These are phyloP conservation scores for Anarrhichthys ocellatus DNA, from an alignment of 2,113 vertebrate genomes.

Conservation along the genomic window DNA sequence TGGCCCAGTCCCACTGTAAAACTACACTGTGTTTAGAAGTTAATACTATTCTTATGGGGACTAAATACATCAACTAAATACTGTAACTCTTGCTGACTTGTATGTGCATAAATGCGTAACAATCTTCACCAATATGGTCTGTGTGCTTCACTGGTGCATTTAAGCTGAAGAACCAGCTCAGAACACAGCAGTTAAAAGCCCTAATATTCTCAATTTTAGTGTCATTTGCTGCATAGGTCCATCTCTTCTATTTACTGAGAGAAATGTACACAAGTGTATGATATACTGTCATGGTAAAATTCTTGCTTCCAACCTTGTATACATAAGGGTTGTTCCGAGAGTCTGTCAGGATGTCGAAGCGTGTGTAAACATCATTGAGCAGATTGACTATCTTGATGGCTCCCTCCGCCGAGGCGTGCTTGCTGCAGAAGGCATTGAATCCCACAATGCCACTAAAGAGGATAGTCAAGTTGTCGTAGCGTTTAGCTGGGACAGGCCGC, in stretches of 20 bases:
- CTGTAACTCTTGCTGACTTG: conserved; percentile 44
- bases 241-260: conserved; percentile 11
- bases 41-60: conserved; percentile 37
- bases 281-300: conserved; percentile 14
- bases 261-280: conserved; percentile 32
- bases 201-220: neutral
- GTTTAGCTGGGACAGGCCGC: conserved; percentile 94
- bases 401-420: conserved; percentile 97
- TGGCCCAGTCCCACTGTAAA: conserved; percentile 58
- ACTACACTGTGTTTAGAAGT: conserved; percentile 63
- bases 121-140: conserved; percentile 29
- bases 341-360: conserved; percentile 97
- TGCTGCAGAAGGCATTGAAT: conserved; percentile 97
- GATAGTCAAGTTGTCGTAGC: conserved; percentile 97
- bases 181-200: neutral
- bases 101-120: conserved; percentile 39
- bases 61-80: conserved; percentile 53
- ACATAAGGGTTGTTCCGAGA: conserved; percentile 97
- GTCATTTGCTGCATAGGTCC: neutral
- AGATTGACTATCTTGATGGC: conserved; percentile 99
- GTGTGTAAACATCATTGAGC: conserved; percentile 97
- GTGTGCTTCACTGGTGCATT: conserved; percentile 3
- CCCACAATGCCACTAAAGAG: conserved; percentile 98
- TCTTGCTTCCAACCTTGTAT: conserved; percentile 89
- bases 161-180: neutral